Percentiles rank a stretch among this genome's conserved stretches.
Evolutionary conservation across 2,797 vertebrate species (phyloP).

Genomic region (Anolis apletophallus): DNA sequence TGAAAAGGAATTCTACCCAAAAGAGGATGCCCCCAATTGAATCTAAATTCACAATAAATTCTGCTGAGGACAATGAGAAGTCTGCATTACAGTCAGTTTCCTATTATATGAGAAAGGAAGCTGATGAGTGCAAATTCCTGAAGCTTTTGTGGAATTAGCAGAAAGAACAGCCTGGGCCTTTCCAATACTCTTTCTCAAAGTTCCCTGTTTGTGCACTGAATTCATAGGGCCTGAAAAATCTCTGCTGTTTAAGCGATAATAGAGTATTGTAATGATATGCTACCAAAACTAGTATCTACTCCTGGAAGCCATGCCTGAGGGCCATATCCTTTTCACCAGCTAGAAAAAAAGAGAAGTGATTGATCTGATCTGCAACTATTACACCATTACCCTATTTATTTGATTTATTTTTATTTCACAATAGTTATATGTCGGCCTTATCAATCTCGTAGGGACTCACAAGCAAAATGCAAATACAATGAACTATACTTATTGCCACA

Average conservation of each 20-base stretch:
- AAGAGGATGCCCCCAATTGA: no score
- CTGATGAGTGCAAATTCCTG: background rate
- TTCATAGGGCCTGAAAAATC: no score
- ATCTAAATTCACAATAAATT: no score
- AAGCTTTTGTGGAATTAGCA: background rate
- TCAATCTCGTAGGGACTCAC: no score
- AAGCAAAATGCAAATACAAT: no score
- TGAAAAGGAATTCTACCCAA: no score
- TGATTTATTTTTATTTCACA: no score
- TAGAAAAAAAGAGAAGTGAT: background rate
- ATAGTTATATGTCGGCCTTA: no score
- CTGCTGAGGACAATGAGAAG: no score
- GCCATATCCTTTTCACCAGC: background rate
- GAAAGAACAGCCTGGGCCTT: no score
- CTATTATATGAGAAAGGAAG: background rate
- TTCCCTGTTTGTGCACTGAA: background rate
- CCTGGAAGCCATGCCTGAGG: background rate
- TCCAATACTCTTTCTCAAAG: background rate
- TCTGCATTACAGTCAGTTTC: background rate
- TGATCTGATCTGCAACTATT: background rate
- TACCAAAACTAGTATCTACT: background rate
- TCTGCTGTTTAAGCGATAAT: background rate
- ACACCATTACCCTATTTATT: background rate
- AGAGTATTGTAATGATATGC: background rate
- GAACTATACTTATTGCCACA: no score